A percentile compares a stretch with the other conserved stretches of the same genome.
Conservation (phyloP, 2,113 vertebrate species). For the Lontra canadensis region DNA sequence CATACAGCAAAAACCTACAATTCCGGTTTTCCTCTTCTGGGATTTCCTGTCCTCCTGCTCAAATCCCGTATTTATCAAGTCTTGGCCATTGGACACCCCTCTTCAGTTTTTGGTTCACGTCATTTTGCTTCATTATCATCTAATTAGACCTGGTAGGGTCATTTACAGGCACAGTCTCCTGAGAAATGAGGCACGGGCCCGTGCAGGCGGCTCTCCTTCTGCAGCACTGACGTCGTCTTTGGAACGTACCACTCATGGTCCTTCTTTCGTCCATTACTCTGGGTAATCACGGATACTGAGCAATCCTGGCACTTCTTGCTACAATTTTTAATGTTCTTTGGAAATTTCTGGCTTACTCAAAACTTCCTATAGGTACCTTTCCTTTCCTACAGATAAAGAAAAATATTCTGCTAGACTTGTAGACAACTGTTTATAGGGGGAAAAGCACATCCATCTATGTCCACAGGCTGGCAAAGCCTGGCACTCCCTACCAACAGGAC, state of each 20-base stretch:
- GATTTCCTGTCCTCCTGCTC: neutral
- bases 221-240: neutral
- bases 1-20: neutral
- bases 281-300: neutral
- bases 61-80: neutral
- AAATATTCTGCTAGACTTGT: neutral
- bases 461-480: neutral
- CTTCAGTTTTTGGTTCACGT: neutral
- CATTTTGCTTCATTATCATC: neutral
- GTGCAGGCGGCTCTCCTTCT: neutral
- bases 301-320: neutral
- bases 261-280: neutral
- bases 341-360: neutral
- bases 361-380: neutral
- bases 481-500: neutral
- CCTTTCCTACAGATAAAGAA: neutral
- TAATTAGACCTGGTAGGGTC: neutral
- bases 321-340: neutral
- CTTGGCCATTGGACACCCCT: neutral
- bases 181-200: neutral
- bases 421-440: neutral
- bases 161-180: neutral
- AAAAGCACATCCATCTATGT: neutral
- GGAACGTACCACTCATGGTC: neutral
- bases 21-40: neutral